Evolutionary conservation across 2,797 vertebrate genomes (phyloP), one percentile per base, ranked within the genome.

Genomic region (Pyrocephalus nanus): DNA sequence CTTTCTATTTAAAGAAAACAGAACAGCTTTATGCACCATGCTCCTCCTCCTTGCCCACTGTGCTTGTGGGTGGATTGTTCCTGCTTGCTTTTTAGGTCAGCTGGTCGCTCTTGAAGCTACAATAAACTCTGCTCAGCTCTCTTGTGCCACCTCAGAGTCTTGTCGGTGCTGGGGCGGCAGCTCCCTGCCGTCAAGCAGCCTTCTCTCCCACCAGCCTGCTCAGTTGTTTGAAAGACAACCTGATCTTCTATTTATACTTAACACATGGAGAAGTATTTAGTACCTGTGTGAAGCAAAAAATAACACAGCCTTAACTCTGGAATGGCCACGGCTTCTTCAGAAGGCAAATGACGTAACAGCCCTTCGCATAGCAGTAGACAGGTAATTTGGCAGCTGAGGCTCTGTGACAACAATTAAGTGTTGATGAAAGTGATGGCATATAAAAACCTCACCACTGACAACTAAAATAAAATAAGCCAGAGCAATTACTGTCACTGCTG

Each of bases 401-500:
- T 84, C 66, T 60, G 25, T 30, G 62, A 51, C 90, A 95, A 65
- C 77, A 90, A 91, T 67, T 78, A 91, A 93, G 30, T 53, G 73
- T 58, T 67, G 69, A 88, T 69, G 79, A 84, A 94, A 95, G 50
- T 8, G 43, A 69, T 38, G 79, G 51, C 55, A 26, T 81, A 80
- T 48, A 74, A 90, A 95, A 86, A 65, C 6, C 4, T 25, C 54
- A 72, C 47, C 16, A 65, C 53, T 50, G n/a, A 81, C 62, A 87
- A 58, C 40, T 75, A 89, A 91, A 91, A 71, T 85, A 85, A 84
- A 95, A 50, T 47, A 86, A 84, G 58, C 38, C 43, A 79, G 82
- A 73, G 64, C 71, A 91, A 92, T 91, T 91, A 92, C 71, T 78
- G 73, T 66, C 87, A 88, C 21, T 34, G 75, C 54, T 73, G 80